Base-by-base conservation (phyloP, 2,888 invertebrate species). In the Agrochola circellaris region DNA sequence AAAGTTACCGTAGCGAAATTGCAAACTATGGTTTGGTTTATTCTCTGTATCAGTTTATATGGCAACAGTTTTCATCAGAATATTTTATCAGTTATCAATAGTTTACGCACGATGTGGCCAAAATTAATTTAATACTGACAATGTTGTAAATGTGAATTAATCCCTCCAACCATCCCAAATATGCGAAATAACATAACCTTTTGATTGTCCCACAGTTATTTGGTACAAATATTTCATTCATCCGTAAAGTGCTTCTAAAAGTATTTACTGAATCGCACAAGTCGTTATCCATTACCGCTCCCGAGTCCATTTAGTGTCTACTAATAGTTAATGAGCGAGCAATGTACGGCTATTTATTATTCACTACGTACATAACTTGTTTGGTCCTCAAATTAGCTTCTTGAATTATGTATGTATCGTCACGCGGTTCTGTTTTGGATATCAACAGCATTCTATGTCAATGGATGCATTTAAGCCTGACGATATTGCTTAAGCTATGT, bases 281-380 rank as follows among this genome's bases (percentile, higher is more conserved):
- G 70, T 75, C 68, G 23, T 74, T 72, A 75, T 82, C 74, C 81
- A 87, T 88, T 77, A 68, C 74, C 65, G 71, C 60, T 75, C 69
- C 38, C 30, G 34, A 45, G 67, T 70, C 65, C 85, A 82, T 83
- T 83, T 76, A 82, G 62, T 77, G 66, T 66, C 62, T 48, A 81
- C 75, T 83, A 88, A 82, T 82, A 78, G 65, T 80, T 83, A 79
- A 88, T 84, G 84, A 77, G 68, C 81, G 30, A 75, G 67, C 73
- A 78, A 84, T 87, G 85, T 64, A 81, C 60, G 26, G 11, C 54
- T 34, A 75, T 85, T 80, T 77, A 83, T 78, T 78, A 84, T 77
- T 81, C 74, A 81, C 64, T 30, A 54, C 61, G 51, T 71, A 83
- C 64, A 83, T 71, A 85, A 77, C 73, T 75, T 71, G 75, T 85